phyloP scores from a whole-genome alignment of 30 jellyfish, hydroid and myxozoan species.

The Phacellophora camtschatica region DNA sequence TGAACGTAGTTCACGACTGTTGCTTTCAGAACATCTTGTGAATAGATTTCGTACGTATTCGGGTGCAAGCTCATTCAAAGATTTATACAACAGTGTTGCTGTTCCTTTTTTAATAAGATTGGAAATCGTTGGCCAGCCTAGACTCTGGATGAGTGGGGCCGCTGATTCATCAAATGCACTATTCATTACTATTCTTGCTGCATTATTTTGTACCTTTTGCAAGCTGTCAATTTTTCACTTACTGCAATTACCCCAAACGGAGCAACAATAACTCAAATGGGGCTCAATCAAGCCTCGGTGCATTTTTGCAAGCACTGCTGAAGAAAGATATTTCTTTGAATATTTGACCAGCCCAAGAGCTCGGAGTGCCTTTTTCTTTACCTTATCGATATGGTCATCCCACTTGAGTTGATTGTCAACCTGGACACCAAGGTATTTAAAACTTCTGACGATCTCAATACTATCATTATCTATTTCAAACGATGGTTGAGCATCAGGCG shows the following conservation, averaged over 20 bases:
- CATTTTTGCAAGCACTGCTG: background rate
- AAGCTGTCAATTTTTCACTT: background rate
- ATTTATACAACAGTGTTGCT: background rate
- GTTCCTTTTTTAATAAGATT: background rate
- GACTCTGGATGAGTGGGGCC: background rate
- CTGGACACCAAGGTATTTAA: too few species aligned
- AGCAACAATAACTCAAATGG: constrained; percentile 41
- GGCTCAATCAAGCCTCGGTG: constrained; percentile 21
- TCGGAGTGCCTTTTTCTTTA: too few species aligned
- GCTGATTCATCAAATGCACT: constrained; percentile 11
- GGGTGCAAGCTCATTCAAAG: background rate
- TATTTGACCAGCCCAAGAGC: too few species aligned
- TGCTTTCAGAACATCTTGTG: background rate
- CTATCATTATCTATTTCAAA: too few species aligned
- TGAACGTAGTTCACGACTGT: background rate
- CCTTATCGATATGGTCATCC: too few species aligned
- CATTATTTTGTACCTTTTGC: constrained; percentile 22
- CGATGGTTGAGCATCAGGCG: too few species aligned
- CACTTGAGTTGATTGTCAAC: too few species aligned
- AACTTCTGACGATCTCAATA: too few species aligned
- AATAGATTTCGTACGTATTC: background rate
- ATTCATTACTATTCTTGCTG: background rate
- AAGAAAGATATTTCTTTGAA: too few species aligned
- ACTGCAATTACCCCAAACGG: constrained; percentile 35
- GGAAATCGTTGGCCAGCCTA: background rate